These are phyloP conservation scores for Drosophila miranda DNA, from an alignment of 1,140 invertebrate genomes.

Conservation along the genomic window DNA sequence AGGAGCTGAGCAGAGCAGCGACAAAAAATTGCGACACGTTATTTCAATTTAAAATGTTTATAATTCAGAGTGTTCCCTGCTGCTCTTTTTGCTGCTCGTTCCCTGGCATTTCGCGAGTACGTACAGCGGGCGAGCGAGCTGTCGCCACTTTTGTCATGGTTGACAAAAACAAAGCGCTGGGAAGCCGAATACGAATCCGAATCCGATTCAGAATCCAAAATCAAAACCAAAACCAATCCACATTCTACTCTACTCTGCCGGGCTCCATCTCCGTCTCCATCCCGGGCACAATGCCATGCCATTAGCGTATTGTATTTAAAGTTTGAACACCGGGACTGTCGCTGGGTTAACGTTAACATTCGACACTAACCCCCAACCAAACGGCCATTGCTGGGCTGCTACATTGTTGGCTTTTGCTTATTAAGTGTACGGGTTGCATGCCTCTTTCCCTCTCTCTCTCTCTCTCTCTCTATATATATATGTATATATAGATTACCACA, in stretches of 20 bases:
- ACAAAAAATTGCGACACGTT: slow-evolving; percentile 79
- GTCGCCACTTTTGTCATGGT: slow-evolving; percentile 67
- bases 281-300: slow-evolving; percentile 38
- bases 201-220: slow-evolving; percentile 11
- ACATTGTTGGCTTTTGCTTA: slow-evolving; percentile 50
- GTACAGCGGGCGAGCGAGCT: slow-evolving; percentile 31
- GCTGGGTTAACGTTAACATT: slow-evolving; percentile 3
- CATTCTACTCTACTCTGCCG: slow-evolving; percentile 5
- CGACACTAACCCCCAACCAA: slow-evolving; percentile 6
- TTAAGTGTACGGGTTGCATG: slow-evolving; percentile 38
- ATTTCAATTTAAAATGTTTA: slow-evolving; percentile 81
- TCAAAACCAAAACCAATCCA: slow-evolving; percentile 33
- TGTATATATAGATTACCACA: slow-evolving; percentile 44
- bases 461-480: slow-evolving; percentile 4
- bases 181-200: slow-evolving; percentile 33
- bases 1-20: slow-evolving; percentile 48
- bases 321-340: slow-evolving; percentile 15
- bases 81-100: slow-evolving; percentile 28
- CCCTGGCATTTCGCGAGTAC: slow-evolving; percentile 38
- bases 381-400: slow-evolving; percentile 4
- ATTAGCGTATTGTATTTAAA: slow-evolving; percentile 55
- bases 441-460: not conserved
- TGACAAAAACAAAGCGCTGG: slow-evolving; percentile 55
- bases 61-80: slow-evolving; percentile 73
- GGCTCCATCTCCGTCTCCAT: not conserved